These are phyloP conservation scores for Teinopalpus imperialis DNA, from an alignment of 2,888 invertebrate genomes.

Conservation along the genomic window DNA sequence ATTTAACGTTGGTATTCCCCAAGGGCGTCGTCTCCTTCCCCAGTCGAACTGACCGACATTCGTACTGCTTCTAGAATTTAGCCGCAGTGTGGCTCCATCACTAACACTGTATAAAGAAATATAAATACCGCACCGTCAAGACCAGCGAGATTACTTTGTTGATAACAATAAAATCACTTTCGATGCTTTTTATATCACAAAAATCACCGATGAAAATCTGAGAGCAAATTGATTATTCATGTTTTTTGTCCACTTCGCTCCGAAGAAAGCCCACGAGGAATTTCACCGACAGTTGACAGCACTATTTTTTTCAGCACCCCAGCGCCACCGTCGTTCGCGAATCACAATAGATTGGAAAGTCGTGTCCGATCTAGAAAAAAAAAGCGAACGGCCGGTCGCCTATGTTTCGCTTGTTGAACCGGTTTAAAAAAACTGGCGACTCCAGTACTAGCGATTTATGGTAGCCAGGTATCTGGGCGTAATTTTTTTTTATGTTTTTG, in stretches of 20 bases:
- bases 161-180: background rate
- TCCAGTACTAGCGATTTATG: slow-evolving; percentile 3
- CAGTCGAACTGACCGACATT: no score
- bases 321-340: background rate
- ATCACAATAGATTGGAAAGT: slow-evolving; percentile 33
- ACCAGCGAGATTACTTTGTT: background rate
- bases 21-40: no score
- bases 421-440: slow-evolving; percentile 5
- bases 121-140: no score
- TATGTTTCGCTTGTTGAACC: background rate
- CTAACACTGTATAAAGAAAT: no score
- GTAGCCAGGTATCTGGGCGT: background rate
- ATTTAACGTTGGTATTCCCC: no score
- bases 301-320: background rate
- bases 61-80: no score
- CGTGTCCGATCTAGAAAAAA: slow-evolving; percentile 18
- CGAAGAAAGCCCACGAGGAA: slow-evolving; percentile 2
- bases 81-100: no score
- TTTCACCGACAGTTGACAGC: background rate
- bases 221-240: slow-evolving; percentile 1
- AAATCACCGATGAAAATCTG: background rate
- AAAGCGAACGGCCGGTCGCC: slow-evolving; percentile 1
- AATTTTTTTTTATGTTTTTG: no score
- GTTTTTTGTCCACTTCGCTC: background rate
- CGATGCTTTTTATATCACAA: background rate